Conservation (phyloP, 1,140 invertebrate species). For the Drosophila tropicalis region DNA sequence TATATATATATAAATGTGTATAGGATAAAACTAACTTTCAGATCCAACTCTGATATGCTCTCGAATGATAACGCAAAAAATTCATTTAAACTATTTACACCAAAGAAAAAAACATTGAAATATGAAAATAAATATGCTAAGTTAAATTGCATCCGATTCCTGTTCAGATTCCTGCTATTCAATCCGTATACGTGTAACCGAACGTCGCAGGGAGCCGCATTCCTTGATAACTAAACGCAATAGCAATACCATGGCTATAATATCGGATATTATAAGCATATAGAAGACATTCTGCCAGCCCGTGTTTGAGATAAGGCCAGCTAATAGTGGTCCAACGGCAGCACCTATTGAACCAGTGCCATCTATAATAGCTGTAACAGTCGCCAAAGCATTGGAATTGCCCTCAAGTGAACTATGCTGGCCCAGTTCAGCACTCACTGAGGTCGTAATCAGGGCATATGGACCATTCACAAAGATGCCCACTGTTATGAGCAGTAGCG, state of each 20-base stretch:
- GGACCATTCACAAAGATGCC: slow-evolving; percentile 97
- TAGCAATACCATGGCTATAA: slow-evolving; percentile 90
- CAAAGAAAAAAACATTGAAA: slow-evolving; percentile 31
- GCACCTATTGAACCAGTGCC: slow-evolving; percentile 97
- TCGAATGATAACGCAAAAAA: slow-evolving; percentile 43
- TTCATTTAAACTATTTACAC: slow-evolving; percentile 36
- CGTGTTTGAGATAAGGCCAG: slow-evolving; percentile 89
- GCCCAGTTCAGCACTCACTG: slow-evolving; percentile 96
- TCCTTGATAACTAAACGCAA: slow-evolving; percentile 82
- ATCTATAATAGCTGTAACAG: slow-evolving; percentile 98
- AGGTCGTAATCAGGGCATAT: slow-evolving; percentile 97
- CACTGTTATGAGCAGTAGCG: slow-evolving; percentile 89
- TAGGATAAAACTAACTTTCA: slow-evolving; percentile 52
- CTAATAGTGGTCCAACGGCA: slow-evolving; percentile 94
- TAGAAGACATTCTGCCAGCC: slow-evolving; percentile 96
- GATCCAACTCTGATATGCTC: slow-evolving; percentile 47
- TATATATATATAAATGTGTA: slow-evolving; percentile 17
- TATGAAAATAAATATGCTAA: slow-evolving; percentile 33
- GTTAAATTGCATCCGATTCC: slow-evolving; percentile 34
- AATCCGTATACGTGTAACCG: slow-evolving; percentile 69
- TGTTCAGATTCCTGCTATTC: slow-evolving; percentile 63
- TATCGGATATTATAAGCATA: slow-evolving; percentile 94
- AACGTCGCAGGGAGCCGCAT: slow-evolving; percentile 49
- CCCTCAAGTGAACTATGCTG: slow-evolving; percentile 92
- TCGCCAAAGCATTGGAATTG: slow-evolving; percentile 95